These are phyloP conservation scores for Bolinopsis microptera DNA, from an alignment of 37 sponge, comb jelly and placozoan species.

Conservation along the genomic window DNA sequence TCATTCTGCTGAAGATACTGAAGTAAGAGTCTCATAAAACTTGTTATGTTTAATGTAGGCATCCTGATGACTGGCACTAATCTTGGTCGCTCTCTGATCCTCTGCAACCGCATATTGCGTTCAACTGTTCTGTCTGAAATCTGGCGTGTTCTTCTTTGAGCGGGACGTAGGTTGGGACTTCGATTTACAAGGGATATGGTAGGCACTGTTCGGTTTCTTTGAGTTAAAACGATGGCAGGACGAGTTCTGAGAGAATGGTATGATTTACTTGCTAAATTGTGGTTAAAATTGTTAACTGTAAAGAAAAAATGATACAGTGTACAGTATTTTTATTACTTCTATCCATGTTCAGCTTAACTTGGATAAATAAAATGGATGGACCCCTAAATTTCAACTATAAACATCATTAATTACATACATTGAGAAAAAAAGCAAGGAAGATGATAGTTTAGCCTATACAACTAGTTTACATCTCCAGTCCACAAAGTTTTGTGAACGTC, in stretches of 20 bases:
- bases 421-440: no score
- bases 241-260: not conserved
- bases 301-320: no score
- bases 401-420: no score
- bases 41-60: not conserved
- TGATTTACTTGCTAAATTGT: no score
- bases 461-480: no score
- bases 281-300: no score
- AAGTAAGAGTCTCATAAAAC: not conserved
- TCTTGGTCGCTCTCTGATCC: not conserved
- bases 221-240: not conserved
- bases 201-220: not conserved
- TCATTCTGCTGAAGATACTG: not conserved
- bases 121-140: not conserved
- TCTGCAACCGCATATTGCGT: not conserved
- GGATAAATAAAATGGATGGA: no score
- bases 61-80: constrained; percentile 20
- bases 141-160: not conserved
- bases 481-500: no score
- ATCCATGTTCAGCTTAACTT: no score
- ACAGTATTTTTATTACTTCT: no score
- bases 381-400: no score
- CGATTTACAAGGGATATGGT: not conserved
- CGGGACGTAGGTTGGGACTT: not conserved
- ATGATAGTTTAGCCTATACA: no score